Base-by-base conservation (phyloP, 2,797 vertebrate species). In the Peromyscus nudipes region DNA sequence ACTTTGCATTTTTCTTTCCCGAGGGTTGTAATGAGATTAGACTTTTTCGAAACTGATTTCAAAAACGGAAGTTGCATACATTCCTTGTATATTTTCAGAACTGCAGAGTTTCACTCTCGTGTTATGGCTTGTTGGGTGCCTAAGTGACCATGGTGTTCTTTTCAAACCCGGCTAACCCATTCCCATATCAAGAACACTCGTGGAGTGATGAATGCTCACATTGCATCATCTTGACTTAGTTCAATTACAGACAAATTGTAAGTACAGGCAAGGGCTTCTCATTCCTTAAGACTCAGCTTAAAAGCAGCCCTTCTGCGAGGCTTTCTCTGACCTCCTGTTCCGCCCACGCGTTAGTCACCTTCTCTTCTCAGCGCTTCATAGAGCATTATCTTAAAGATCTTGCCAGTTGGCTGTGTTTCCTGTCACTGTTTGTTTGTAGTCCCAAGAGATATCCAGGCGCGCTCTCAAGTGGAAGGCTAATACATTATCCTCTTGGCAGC, bases 131-230 rank as follows among this genome's bases (percentile, higher is more conserved):
- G 62, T 94, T 92, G 77, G 43, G 19, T 92, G 37, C 67, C 0
- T 7, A 95, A 95, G 81, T 94, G 96, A 86, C 80, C 93, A 55
- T 0, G 19, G 6, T 82, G 76, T 86, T 93, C 93, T 95, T 93
- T 95, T 71, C 88, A 83, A 94, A 95, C 12, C 6, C 80, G 10
- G 73, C 43, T 69, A 94, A 76, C 17, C 77, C 92, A 92, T 79
- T 91, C 67, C 79, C 85, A 69, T 88, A 90, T 89, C 84, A 89
- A 92, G 81, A 96, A 65, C 4, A 46, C 91, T 90, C 21, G 10
- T 8, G 19, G 34, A 67, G 67, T 95, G 95, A 97, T 93, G 94
- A 57, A 96, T 93, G 96, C 23, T 92, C 86, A 25, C 4, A 11
- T 17, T 79, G 57, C 75, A 55, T 95, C 77, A 95, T 94, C 65